Evolutionary conservation across 2,888 invertebrate genomes (phyloP).

Genomic region (Craniophora ligustri): DNA sequence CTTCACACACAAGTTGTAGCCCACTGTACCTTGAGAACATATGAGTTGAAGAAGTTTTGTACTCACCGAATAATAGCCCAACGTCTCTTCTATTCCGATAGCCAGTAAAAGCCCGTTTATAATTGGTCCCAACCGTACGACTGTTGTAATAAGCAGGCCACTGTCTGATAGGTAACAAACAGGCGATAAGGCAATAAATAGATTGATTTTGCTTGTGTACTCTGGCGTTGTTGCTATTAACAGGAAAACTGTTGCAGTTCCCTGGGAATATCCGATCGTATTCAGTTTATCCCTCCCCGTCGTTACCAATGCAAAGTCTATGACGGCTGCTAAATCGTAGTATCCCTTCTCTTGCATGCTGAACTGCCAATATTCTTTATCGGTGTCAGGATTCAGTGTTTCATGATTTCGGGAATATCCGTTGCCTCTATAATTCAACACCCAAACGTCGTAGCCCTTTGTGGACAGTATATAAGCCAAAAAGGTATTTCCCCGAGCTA

Average conservation of each 20-base stretch:
- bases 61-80: conserved; percentile 23
- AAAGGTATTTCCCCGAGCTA: conserved; percentile 24
- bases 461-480: conserved; percentile 8
- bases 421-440: conserved; percentile 34
- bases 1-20: conserved; percentile 25
- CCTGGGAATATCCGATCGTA: conserved; percentile 30
- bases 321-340: conserved; percentile 24
- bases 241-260: conserved; percentile 15
- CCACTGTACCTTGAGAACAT: conserved; percentile 26
- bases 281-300: conserved; percentile 14
- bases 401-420: conserved; percentile 32
- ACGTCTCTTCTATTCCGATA: conserved; percentile 8
- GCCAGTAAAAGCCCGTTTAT: background rate
- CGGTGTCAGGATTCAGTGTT: conserved; percentile 22
- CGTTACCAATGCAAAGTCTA: conserved; percentile 21
- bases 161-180: conserved; percentile 12
- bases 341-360: conserved; percentile 33
- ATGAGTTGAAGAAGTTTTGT: conserved; percentile 1
- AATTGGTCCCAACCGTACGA: conserved; percentile 1
- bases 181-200: conserved; percentile 26
- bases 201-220: conserved; percentile 31
- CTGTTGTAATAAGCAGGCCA: background rate
- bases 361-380: conserved; percentile 28
- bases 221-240: conserved; percentile 20
- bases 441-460: conserved; percentile 32